These are phyloP conservation scores for Sebastes minor DNA, from an alignment of 2,797 vertebrate genomes.

Conservation along the genomic window DNA sequence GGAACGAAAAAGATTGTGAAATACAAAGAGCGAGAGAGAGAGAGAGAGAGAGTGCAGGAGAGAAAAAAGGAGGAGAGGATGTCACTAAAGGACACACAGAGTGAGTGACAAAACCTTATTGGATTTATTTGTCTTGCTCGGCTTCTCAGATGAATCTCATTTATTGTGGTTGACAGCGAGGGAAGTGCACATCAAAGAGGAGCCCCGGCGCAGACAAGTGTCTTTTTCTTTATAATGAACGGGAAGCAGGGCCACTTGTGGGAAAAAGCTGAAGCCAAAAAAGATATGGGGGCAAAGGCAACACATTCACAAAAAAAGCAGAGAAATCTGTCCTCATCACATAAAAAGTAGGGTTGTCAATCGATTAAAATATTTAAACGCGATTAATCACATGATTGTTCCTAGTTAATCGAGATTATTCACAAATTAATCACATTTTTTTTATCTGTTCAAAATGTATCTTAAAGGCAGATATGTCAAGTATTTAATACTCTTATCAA, in stretches of 20 bases:
- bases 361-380: not conserved
- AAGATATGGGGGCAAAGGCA: not conserved
- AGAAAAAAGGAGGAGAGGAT: slow-evolving; percentile 33
- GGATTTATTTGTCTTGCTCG: slow-evolving; percentile 82
- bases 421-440: no score
- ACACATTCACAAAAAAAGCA: slow-evolving; percentile 7
- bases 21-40: not conserved
- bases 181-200: slow-evolving; percentile 70
- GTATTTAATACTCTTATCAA: no score
- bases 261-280: slow-evolving; percentile 34
- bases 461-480: no score
- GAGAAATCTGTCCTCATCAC: slow-evolving; percentile 1
- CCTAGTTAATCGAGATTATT: no score
- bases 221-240: slow-evolving; percentile 68
- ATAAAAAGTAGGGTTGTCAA: not conserved
- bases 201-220: slow-evolving; percentile 58
- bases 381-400: no score
- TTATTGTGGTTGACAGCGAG: slow-evolving; percentile 72
- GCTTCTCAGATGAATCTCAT: slow-evolving; percentile 80
- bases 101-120: slow-evolving; percentile 82
- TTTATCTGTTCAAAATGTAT: no score
- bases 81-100: slow-evolving; percentile 65
- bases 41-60: not conserved
- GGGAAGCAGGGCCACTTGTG: slow-evolving; percentile 49
- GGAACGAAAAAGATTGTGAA: slow-evolving; percentile 2